phyloP scores from a whole-genome alignment of 2,113 vertebrate genomes.

The Cyanoramphus novaezelandiae region DNA sequence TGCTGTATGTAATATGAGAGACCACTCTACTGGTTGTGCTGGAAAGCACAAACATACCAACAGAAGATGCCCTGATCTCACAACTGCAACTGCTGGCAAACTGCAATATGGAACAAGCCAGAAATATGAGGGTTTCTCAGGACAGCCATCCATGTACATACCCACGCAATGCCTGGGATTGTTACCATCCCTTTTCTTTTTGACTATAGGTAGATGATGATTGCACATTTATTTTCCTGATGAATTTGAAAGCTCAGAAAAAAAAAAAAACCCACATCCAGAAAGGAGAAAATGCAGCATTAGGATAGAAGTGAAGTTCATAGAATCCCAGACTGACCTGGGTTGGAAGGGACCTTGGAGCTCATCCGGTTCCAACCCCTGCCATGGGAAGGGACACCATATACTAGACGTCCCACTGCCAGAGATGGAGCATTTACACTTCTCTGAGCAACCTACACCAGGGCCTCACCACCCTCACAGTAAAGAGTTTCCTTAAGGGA shows the following conservation, averaged over 20 bases:
- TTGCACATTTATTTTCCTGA: neutral
- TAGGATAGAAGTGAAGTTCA: neutral
- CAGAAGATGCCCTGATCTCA: neutral
- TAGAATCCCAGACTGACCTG: neutral
- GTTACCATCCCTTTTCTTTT: neutral
- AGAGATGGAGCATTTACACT: neutral
- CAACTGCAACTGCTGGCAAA: neutral
- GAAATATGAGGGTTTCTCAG: neutral
- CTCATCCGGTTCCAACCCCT: neutral
- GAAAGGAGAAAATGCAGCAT: neutral
- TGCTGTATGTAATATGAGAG: fast-evolving
- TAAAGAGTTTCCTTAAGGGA: neutral
- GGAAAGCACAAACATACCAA: fast-evolving
- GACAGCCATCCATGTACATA: fast-evolving
- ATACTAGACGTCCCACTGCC: neutral
- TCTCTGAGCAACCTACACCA: neutral
- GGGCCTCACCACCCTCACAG: neutral
- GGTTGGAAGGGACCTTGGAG: neutral
- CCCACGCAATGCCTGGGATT: neutral
- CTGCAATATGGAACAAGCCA: neutral
- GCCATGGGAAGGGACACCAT: too few species aligned
- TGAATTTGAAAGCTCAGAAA: neutral
- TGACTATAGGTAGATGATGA: neutral
- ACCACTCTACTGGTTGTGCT: neutral
- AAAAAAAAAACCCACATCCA: neutral